Base-by-base conservation (phyloP, 2,113 vertebrate genomes). In the Steatornis caripensis region DNA sequence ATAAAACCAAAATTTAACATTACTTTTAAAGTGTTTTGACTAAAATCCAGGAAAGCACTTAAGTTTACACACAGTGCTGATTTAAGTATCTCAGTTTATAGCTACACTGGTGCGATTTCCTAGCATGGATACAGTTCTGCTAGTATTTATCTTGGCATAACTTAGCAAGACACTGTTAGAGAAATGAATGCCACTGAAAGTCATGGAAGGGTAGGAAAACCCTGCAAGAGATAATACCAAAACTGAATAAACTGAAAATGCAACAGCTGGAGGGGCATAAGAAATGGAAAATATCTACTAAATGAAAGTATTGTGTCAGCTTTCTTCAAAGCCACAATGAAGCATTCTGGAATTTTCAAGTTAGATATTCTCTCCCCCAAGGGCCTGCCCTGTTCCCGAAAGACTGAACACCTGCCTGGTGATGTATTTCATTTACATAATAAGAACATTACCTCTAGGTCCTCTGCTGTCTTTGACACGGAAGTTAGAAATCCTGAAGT, bases 41-140 rank as follows among this genome's bases (percentile, higher is more conserved):
- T 85, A 81, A 96, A 96, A 90, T 94, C 96, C 96, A 93, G 82
- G 45, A 78, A 92, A 96, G 76, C 65, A 89, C 93, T 96, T 96
- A 89, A 39, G 60, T 86, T 69, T 90, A 71, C 80, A 88, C 36
- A 45, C 54, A 77, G 71, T 68, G 88, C 93, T 92, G 95, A 96
- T 95, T 96, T 96, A 96, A 95, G 93, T 95, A 4, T 95, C 80
- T 92, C 79, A 81, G 72, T 94, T 96, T 96, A 96, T 93, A 71
- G 90, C 68, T 93, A 92, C 88, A 64, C 74, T 90, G 89, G 85
- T 90, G 83, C 80, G 64, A 89, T 96, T 93, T 90, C 90, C 92
- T 92, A 86, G 69, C 45, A 45, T 64, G 86, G 72, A 84, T 36
- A 68, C 45, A 57, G 71, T 64, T 90, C 45, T 84, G 80, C 68